These are phyloP conservation scores for Euzetes globulus DNA, from an alignment of 2,888 invertebrate species.

Conservation along the genomic window DNA sequence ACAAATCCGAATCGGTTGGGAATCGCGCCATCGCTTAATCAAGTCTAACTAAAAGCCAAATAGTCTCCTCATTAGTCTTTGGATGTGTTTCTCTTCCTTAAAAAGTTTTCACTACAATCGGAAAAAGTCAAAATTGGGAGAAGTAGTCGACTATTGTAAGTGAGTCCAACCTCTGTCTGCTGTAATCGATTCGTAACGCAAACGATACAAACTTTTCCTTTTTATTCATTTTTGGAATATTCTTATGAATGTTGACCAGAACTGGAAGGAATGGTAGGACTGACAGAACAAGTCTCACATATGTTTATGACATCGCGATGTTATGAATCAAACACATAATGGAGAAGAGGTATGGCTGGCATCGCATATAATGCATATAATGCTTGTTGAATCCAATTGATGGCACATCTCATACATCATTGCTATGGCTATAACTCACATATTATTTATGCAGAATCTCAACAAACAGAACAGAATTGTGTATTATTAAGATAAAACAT, in stretches of 20 bases:
- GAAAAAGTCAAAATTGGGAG: not conserved
- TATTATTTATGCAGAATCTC: constrained; percentile 22
- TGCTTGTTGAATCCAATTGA: constrained; percentile 29
- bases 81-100: constrained; percentile 4
- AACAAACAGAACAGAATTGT: constrained; percentile 14
- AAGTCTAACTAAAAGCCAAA: constrained; percentile 5
- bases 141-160: not conserved
- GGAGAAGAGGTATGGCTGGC: not conserved
- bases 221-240: constrained; percentile 19
- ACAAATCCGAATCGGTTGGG: constrained; percentile 14
- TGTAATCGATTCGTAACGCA: not conserved
- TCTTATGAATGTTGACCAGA: constrained; percentile 14
- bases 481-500: constrained; percentile 11
- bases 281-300: constrained; percentile 23
- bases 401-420: constrained; percentile 11
- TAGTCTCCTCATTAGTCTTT: constrained; percentile 13
- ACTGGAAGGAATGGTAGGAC: constrained; percentile 1
- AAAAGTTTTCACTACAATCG: constrained; percentile 10
- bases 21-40: constrained; percentile 20
- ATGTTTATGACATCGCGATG: constrained; percentile 21
- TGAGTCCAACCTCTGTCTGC: no score
- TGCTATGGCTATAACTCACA: not conserved
- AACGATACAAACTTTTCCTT: not conserved
- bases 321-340: constrained; percentile 13
- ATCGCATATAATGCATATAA: constrained; percentile 9